Conservation (phyloP, 2,888 invertebrate species). For the Troilus luridus region DNA sequence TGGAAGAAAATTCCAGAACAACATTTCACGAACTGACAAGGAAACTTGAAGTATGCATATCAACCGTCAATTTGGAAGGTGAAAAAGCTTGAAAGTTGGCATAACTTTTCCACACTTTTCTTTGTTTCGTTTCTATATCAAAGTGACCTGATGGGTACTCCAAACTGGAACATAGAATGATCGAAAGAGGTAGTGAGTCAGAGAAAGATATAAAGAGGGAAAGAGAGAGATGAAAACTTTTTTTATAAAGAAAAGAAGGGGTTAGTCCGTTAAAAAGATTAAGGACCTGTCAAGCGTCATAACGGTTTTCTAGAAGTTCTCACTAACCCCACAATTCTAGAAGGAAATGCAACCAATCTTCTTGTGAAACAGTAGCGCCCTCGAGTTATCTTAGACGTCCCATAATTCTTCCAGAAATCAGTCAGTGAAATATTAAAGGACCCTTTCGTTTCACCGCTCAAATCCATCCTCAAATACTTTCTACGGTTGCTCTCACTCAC, state of each 20-base stretch:
- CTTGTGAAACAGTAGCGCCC: not conserved
- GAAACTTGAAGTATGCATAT: no score
- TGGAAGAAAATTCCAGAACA: no score
- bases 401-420: not conserved
- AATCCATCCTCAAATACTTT: slow-evolving; percentile 29
- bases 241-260: not conserved
- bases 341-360: not conserved
- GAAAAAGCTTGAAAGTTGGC: no score
- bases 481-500: slow-evolving; percentile 17
- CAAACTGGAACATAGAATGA: no score
- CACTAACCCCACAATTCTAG: not conserved
- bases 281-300: not conserved
- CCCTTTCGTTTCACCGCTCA: not conserved
- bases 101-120: no score
- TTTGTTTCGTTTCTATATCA: no score
- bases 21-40: no score
- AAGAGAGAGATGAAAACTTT: no score
- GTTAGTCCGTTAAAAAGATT: not conserved
- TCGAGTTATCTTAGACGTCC: not conserved
- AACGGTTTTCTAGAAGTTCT: not conserved
- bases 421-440: not conserved
- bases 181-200: no score
- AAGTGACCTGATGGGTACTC: no score
- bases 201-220: no score
- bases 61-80: no score